Evolutionary conservation across 2,888 invertebrate genomes (phyloP).

Genomic region (Heteromurus nitidus): DNA sequence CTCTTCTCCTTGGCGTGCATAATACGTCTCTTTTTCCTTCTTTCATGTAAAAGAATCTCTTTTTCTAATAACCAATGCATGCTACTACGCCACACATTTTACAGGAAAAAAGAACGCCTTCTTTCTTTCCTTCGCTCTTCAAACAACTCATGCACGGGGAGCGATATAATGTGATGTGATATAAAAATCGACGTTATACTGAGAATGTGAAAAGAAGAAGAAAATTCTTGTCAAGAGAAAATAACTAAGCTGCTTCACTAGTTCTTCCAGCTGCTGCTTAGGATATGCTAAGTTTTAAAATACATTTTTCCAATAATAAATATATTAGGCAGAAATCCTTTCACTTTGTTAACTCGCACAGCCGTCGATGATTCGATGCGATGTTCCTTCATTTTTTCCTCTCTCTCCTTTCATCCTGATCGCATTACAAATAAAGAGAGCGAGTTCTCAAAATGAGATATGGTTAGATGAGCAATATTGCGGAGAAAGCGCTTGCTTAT

Average conservation of each 20-base stretch:
- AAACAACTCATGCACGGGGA: slow-evolving; percentile 41
- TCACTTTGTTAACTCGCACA: slow-evolving; percentile 51
- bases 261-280: slow-evolving; percentile 30
- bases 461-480: slow-evolving; percentile 41
- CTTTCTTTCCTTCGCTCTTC: slow-evolving; percentile 53
- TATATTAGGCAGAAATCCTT: slow-evolving; percentile 41
- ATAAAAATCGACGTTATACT: no score
- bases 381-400: slow-evolving; percentile 32
- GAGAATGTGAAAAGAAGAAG: slow-evolving; percentile 31
- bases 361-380: no score
- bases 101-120: slow-evolving; percentile 13
- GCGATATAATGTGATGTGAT: no score
- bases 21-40: slow-evolving; percentile 34
- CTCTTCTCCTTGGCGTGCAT: slow-evolving; percentile 19
- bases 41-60: slow-evolving; percentile 48
- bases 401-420: slow-evolving; percentile 49
- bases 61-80: slow-evolving; percentile 57
- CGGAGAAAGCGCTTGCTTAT: not conserved
- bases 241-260: slow-evolving; percentile 53
- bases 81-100: not conserved
- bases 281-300: slow-evolving; percentile 59
- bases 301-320: slow-evolving; percentile 55
- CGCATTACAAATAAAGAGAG: slow-evolving; percentile 35
- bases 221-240: slow-evolving; percentile 33
- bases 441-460: slow-evolving; percentile 38